Evolutionary conservation across 2,888 invertebrate species (phyloP).

Genomic region (Lithophane ornitopus): DNA sequence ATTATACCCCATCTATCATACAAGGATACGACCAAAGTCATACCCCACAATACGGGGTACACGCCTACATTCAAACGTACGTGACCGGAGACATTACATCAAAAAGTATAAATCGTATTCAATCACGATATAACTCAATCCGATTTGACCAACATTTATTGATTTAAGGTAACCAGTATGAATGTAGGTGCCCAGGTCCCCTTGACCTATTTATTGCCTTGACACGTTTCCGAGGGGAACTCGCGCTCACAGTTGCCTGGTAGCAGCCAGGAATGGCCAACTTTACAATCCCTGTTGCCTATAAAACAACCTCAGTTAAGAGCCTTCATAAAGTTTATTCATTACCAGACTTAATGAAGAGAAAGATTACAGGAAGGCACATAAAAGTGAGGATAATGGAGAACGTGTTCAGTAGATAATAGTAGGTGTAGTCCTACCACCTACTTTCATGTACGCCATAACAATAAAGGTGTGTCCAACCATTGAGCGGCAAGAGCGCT

Average conservation of each 20-base stretch:
- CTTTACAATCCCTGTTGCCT: conserved; percentile 65
- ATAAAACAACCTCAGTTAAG: conserved; percentile 60
- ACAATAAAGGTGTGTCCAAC: neutral
- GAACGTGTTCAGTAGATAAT: conserved; percentile 1
- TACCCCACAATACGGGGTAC: neutral
- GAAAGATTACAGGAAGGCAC: conserved; percentile 9
- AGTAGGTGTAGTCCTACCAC: neutral
- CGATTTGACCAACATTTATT: conserved; percentile 61
- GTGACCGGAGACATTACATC: neutral
- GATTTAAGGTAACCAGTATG: conserved; percentile 62
- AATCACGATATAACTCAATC: conserved; percentile 23
- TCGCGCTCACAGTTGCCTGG: conserved; percentile 29
- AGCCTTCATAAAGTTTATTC: conserved; percentile 54
- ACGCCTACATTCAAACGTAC: conserved; percentile 4
- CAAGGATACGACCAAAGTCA: neutral
- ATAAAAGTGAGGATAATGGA: conserved; percentile 27
- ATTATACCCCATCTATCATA: neutral
- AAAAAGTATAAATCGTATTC: conserved; percentile 5
- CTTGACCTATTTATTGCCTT: conserved; percentile 80
- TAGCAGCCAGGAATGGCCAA: conserved; percentile 44
- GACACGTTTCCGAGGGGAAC: conserved; percentile 76
- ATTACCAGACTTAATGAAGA: conserved; percentile 52
- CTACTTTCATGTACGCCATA: neutral
- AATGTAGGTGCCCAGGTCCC: conserved; percentile 65
- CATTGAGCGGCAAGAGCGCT: too few species aligned